A percentile compares a stretch with the other conserved stretches of the same genome.
Evolutionary conservation across 2,797 vertebrate species (phyloP).

Genomic region (Morelia viridis): DNA sequence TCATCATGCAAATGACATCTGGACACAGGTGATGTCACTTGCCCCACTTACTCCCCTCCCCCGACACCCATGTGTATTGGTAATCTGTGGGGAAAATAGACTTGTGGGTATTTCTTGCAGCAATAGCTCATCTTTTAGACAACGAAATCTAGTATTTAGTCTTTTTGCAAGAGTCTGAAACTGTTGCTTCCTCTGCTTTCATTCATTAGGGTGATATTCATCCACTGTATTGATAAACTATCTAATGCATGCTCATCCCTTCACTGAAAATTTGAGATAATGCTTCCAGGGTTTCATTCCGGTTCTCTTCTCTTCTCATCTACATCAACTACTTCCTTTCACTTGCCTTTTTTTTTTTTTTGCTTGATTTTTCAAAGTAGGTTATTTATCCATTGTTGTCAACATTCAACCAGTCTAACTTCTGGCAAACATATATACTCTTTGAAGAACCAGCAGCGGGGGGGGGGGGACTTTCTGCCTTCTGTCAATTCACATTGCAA

Average conservation of each 20-base stretch:
- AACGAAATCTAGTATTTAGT: slow-evolving; percentile 40
- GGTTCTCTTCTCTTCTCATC: slow-evolving; percentile 26
- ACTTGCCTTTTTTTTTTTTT: slow-evolving; percentile 7
- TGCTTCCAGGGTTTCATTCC: slow-evolving; percentile 35
- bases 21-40: neutral
- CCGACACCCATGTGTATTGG: neutral
- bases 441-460: slow-evolving; percentile 2
- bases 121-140: neutral
- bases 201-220: slow-evolving; percentile 60
- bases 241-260: slow-evolving; percentile 60
- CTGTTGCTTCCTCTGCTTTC: slow-evolving; percentile 57
- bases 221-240: slow-evolving; percentile 55
- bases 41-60: neutral
- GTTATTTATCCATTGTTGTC: neutral
- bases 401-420: slow-evolving; percentile 16
- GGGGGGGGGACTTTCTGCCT: neutral
- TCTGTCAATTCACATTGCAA: neutral
- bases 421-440: neutral
- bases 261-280: slow-evolving; percentile 41
- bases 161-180: slow-evolving; percentile 55
- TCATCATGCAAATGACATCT: neutral
- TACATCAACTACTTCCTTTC: neutral
- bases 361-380: neutral
- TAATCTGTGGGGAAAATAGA: neutral
- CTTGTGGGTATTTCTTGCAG: neutral